Evolutionary conservation across 2,888 invertebrate genomes (phyloP).

Genomic region (Plemyria rubiginata): DNA sequence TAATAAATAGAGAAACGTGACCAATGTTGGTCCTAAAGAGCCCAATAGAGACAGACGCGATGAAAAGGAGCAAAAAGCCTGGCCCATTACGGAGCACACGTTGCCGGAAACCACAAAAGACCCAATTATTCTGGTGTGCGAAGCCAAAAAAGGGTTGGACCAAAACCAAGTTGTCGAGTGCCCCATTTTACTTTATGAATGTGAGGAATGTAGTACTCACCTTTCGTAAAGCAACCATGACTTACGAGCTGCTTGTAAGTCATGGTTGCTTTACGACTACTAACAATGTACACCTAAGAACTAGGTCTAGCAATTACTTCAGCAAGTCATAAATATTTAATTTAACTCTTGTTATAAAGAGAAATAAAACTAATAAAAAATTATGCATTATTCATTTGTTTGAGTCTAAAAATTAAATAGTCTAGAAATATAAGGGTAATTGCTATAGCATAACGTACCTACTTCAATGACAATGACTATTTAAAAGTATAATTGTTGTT

Average conservation of each 20-base stretch:
- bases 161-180: constrained; percentile 63
- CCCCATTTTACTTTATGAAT: constrained; percentile 60
- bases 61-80: constrained; percentile 70
- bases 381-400: too few relatives aligned
- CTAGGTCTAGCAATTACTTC: too few relatives aligned
- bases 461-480: constrained; percentile 13
- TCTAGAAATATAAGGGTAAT: too few relatives aligned
- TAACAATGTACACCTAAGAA: too few relatives aligned
- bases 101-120: constrained; percentile 74
- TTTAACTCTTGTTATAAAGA: too few relatives aligned
- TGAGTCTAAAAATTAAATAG: too few relatives aligned
- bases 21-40: constrained; percentile 55
- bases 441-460: too few relatives aligned
- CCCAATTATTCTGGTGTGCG: constrained; percentile 75
- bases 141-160: constrained; percentile 73
- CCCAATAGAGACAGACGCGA: constrained; percentile 59
- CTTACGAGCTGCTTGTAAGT: constrained; percentile 13
- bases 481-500: constrained; percentile 38
- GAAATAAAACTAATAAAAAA: too few relatives aligned
- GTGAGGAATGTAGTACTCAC: constrained; percentile 43
- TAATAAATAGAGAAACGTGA: constrained; percentile 39
- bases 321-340: too few relatives aligned
- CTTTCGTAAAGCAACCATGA: constrained; percentile 13
- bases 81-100: constrained; percentile 71
- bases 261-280: too few relatives aligned